phyloP scores from a whole-genome alignment of 2,113 vertebrate species.

The Rallus limicola region DNA sequence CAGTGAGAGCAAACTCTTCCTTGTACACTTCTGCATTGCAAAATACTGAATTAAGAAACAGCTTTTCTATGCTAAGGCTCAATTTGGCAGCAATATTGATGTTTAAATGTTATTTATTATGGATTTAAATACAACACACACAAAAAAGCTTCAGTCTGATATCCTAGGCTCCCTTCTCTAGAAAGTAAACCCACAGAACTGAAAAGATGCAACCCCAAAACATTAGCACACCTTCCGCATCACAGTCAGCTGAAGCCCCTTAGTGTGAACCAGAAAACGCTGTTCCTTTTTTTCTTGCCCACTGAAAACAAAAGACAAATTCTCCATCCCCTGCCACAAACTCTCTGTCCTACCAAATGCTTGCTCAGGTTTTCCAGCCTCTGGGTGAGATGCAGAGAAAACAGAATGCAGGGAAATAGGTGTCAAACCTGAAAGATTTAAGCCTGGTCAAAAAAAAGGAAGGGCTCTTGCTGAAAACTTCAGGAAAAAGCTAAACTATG shows the following conservation, averaged over 20 bases:
- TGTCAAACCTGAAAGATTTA: neutral
- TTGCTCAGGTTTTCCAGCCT: neutral
- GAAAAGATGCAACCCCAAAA: neutral
- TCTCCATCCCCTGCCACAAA: neutral
- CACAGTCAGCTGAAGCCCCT: neutral
- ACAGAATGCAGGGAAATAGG: neutral
- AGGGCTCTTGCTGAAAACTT: neutral
- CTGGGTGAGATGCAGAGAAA: neutral
- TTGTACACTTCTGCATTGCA: neutral
- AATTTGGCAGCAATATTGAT: constrained; percentile 10
- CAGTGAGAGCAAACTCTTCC: neutral
- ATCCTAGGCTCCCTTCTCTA: neutral
- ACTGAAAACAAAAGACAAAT: neutral
- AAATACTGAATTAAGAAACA: constrained; percentile 14
- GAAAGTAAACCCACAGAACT: neutral
- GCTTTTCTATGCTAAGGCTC: neutral
- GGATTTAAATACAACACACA: neutral
- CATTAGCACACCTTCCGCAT: neutral
- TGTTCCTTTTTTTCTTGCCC: constrained; percentile 1
- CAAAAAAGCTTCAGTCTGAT: neutral
- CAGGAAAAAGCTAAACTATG: neutral
- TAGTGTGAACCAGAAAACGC: neutral
- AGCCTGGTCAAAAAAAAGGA: neutral
- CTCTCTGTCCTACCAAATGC: neutral
- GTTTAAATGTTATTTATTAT: constrained; percentile 27